Conservation (phyloP, 2,888 invertebrate genomes). For the Sicus ferrugineus region DNA sequence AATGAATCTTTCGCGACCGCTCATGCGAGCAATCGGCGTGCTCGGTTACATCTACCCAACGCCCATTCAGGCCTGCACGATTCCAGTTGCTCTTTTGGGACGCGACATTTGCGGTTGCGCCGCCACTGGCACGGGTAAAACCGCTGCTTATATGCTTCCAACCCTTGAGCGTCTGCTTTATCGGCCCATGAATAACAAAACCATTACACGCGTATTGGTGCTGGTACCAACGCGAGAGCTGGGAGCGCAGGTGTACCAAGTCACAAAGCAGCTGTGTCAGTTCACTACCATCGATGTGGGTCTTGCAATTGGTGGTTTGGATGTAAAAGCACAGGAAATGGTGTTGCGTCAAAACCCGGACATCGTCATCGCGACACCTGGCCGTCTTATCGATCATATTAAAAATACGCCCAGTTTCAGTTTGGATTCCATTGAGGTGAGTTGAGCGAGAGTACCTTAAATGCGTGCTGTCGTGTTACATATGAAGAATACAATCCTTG, state of each 20-base stretch:
- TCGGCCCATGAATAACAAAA: slow-evolving; percentile 75
- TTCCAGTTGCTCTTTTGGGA: slow-evolving; percentile 91
- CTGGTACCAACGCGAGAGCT: slow-evolving; percentile 96
- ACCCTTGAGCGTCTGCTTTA: slow-evolving; percentile 92
- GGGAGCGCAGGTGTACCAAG: slow-evolving; percentile 97
- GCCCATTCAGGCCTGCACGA: slow-evolving; percentile 94
- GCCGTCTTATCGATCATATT: slow-evolving; percentile 95
- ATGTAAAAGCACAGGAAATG: slow-evolving; percentile 82
- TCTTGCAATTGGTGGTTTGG: slow-evolving; percentile 86
- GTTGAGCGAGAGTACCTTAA: slow-evolving; percentile 28
- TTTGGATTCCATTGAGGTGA: slow-evolving; percentile 88
- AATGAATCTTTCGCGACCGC: slow-evolving; percentile 94
- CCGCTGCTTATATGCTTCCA: slow-evolving; percentile 98
- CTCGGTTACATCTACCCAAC: slow-evolving; percentile 94
- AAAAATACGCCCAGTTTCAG: slow-evolving; percentile 93
- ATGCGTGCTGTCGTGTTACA: neutral
- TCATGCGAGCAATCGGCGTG: slow-evolving; percentile 88
- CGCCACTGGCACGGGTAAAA: slow-evolving; percentile 97
- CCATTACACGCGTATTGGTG: slow-evolving; percentile 85
- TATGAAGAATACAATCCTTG: slow-evolving; percentile 64
- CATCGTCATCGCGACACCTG: slow-evolving; percentile 97
- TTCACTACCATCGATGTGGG: slow-evolving; percentile 84
- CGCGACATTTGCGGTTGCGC: slow-evolving; percentile 98
- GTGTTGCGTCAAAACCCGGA: slow-evolving; percentile 91
- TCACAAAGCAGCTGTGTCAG: slow-evolving; percentile 88